These are phyloP conservation scores for Elysia chlorotica DNA, from an alignment of 1,140 invertebrate genomes.

Conservation along the genomic window DNA sequence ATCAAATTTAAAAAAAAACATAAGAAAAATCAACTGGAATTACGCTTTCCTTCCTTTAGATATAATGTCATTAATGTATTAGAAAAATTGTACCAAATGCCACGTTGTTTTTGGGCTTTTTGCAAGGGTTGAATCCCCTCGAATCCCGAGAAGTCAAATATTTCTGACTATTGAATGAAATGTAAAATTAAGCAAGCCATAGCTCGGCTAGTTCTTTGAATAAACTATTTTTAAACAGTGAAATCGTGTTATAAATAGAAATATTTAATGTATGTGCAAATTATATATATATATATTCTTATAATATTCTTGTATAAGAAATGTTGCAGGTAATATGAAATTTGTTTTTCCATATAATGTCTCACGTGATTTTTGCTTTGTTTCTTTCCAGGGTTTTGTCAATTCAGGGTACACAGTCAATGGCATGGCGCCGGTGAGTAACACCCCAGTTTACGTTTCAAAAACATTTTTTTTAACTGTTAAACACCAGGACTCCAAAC, in stretches of 20 bases:
- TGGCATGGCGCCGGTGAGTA: constrained; percentile 90
- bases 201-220: background rate
- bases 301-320: too few relatives aligned
- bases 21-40: too few relatives aligned
- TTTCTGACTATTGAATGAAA: too few relatives aligned
- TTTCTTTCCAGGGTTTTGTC: constrained; percentile 82
- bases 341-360: background rate
- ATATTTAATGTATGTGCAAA: background rate
- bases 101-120: too few relatives aligned
- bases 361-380: constrained; percentile 21
- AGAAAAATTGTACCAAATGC: too few relatives aligned
- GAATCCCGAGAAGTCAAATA: too few relatives aligned
- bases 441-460: background rate
- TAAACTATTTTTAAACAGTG: background rate
- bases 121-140: too few relatives aligned
- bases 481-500: background rate
- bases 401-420: constrained; percentile 97
- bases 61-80: too few relatives aligned
- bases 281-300: constrained; percentile 4
- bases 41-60: too few relatives aligned
- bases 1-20: too few relatives aligned
- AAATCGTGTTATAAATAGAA: background rate
- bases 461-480: background rate
- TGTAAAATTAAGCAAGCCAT: too few relatives aligned
- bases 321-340: too few relatives aligned